Base-by-base conservation (phyloP, 1,140 invertebrate species). In the Gryon sp. region DNA sequence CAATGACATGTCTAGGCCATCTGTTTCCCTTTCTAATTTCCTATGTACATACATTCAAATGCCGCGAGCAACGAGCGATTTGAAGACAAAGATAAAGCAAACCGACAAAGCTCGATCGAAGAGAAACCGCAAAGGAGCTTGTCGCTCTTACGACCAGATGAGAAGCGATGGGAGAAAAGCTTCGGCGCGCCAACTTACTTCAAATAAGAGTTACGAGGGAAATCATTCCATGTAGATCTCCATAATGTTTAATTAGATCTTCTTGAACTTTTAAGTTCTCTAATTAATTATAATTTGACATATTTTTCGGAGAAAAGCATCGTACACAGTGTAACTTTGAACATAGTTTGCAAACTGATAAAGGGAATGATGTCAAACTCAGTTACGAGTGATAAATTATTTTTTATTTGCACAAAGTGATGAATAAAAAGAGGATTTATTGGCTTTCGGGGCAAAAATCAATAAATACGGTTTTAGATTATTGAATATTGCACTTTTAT, bases 21-120 rank as follows among this genome's bases (percentile, higher is more conserved):
- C 72, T 68, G 72, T 75, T 75, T 75, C 52, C 43, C 57, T 69
- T 53, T 63, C 63, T 76, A 76, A 76, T 76, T 76, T 76, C 73
- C 73, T 62, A 55, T 63, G 73, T 69, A 63, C 63, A 75, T 68
- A 75, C 62, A 68, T 75, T 68, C 62, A n/a, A 40, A 12, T 28
- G 28, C 32, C 36, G 38, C 34, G 46, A 53, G 41, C 52, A 66
- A 6, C 16, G 24, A 53, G 22, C 36, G 46, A 63, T 57, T 34
- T 20, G 19, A 63, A 75, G 63, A 68, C 62, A 68, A 63, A 69
- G 57, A 57, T 34, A 34, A 26, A n/a, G 26, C 48, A 57, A 30
- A 41, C 22, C 43, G 32, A 59, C 45, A 52, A 68, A 76, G 62
- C 28, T 53, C n/a, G 55, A 62, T 52, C 30, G 20, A n/a, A 26